A percentile compares a stretch with the other conserved stretches of the same genome.
phyloP scores from a whole-genome alignment of 2,113 vertebrate genomes.

The Emydura subglobosa region DNA sequence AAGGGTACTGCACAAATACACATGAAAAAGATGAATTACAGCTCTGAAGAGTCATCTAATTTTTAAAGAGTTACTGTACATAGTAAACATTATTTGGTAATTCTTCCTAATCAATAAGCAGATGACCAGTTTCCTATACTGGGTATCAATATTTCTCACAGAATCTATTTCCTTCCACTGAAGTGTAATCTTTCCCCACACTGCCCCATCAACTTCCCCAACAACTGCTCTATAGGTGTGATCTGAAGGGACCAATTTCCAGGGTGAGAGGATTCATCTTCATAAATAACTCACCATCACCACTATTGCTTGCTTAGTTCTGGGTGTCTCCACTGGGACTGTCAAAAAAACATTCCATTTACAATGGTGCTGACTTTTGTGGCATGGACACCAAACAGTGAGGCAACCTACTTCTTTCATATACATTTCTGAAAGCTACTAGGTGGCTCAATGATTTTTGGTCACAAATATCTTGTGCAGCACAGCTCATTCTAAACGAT shows the following conservation, averaged over 20 bases:
- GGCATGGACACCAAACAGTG: neutral
- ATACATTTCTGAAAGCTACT: neutral
- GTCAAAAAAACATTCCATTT: neutral
- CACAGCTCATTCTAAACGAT: neutral
- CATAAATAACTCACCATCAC: neutral
- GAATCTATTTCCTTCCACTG: no score
- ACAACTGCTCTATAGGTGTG: neutral
- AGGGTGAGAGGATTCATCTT: neutral
- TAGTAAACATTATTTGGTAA: neutral
- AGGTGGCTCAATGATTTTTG: neutral
- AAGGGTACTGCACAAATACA: no score
- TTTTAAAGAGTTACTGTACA: neutral
- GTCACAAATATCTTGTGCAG: neutral
- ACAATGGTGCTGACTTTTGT: neutral
- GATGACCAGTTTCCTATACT: neutral
- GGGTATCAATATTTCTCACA: neutral
- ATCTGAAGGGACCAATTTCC: neutral
- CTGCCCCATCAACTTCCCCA: no score
- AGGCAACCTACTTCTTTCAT: neutral
- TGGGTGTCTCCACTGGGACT: neutral
- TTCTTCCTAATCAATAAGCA: neutral
- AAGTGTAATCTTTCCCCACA: neutral
- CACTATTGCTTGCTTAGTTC: neutral
- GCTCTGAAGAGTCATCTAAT: neutral
- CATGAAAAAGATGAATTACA: no score